Conservation (phyloP, 1,140 invertebrate species). For the Temnothorax longispinosus region DNA sequence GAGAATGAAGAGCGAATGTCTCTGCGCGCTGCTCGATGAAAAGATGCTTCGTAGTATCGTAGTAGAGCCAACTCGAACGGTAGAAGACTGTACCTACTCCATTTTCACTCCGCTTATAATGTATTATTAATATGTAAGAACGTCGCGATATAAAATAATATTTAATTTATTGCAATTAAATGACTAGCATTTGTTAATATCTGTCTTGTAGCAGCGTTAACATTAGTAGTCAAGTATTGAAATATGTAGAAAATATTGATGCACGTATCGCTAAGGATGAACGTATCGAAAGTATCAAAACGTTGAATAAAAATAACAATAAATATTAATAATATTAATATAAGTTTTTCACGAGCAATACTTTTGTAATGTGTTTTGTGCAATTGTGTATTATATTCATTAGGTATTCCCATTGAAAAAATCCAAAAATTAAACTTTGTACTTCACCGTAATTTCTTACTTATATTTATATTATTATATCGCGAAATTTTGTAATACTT, state of each 20-base stretch:
- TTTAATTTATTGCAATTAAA: slow-evolving; percentile 28
- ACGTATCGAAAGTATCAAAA: slow-evolving; percentile 20
- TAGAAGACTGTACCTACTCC: slow-evolving; percentile 44
- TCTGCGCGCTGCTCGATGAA: slow-evolving; percentile 18
- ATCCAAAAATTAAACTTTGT: slow-evolving; percentile 24
- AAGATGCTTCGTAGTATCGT: background rate
- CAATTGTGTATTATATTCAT: slow-evolving; percentile 10
- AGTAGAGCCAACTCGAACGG: background rate
- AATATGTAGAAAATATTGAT: background rate
- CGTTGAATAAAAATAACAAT: background rate
- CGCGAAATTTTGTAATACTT: background rate
- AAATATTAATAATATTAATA: slow-evolving; percentile 34
- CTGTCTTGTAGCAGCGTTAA: background rate
- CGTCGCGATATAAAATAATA: background rate
- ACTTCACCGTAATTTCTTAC: background rate
- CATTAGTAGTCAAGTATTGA: background rate
- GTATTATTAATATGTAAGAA: slow-evolving; percentile 19
- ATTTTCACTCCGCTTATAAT: background rate
- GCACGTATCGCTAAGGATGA: background rate
- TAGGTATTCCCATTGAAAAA: slow-evolving; percentile 2
- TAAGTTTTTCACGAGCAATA: background rate
- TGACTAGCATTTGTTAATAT: slow-evolving; percentile 17
- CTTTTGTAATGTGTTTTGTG: slow-evolving; percentile 16
- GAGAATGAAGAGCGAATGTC: slow-evolving; percentile 24
- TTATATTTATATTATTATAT: slow-evolving; percentile 1